phyloP scores from a whole-genome alignment of 2,888 invertebrate species.

The Leucania comma region DNA sequence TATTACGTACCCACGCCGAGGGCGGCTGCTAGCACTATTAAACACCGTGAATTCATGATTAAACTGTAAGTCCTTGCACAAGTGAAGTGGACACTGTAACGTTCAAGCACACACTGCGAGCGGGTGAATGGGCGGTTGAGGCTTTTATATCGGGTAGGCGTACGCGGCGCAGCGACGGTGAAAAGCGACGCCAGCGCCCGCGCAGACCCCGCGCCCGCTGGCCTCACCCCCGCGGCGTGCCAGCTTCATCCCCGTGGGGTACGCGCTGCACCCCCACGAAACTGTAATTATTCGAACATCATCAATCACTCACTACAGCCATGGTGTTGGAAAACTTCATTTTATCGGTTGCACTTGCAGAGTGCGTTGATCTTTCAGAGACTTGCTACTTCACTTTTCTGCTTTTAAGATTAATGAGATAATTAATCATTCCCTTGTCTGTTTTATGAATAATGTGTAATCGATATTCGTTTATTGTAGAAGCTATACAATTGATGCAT shows the following conservation, averaged over 20 bases:
- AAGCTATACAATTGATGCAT: constrained; percentile 46
- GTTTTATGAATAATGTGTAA: constrained; percentile 21
- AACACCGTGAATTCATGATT: constrained; percentile 90
- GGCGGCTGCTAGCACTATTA: constrained; percentile 92
- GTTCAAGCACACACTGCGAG: constrained; percentile 90
- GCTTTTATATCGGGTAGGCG: constrained; percentile 89
- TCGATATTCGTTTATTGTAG: constrained; percentile 33
- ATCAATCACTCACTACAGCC: constrained; percentile 42
- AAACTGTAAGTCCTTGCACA: constrained; percentile 88
- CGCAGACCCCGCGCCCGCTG: constrained; percentile 71
- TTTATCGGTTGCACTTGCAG: constrained; percentile 11
- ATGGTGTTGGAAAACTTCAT: constrained; percentile 46
- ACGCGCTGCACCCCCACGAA: constrained; percentile 58
- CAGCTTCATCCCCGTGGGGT: constrained; percentile 58
- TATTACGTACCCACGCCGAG: constrained; percentile 93
- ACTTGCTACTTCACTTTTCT: background rate
- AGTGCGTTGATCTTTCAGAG: background rate
- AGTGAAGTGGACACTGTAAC: constrained; percentile 88
- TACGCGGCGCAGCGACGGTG: constrained; percentile 82
- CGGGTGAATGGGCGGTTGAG: constrained; percentile 89
- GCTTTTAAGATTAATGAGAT: constrained; percentile 35
- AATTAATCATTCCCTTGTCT: constrained; percentile 27
- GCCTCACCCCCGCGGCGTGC: constrained; percentile 56
- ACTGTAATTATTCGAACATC: constrained; percentile 50
- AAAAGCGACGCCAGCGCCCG: constrained; percentile 83